Evolutionary conservation across 2,888 invertebrate species (phyloP).

Genomic region (Rotaria sp.): DNA sequence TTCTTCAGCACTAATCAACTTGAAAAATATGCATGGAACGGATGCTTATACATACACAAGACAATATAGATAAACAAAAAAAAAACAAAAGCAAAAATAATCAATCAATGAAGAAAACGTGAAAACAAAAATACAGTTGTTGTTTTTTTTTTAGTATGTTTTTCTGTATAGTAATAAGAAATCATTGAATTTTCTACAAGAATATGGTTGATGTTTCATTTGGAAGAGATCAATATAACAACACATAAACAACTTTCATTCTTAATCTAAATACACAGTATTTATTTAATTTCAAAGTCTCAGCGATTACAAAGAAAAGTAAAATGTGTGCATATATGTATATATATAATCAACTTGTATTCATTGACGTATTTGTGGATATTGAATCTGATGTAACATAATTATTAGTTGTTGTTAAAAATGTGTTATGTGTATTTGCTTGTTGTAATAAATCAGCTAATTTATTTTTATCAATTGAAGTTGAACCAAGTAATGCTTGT

Average conservation of each 20-base stretch:
- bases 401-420: not conserved
- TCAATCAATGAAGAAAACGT: not conserved
- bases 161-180: not conserved
- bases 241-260: not conserved
- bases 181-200: not conserved
- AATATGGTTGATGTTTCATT: not conserved
- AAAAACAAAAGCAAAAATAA: not conserved
- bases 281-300: not conserved
- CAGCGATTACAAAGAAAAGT: not conserved
- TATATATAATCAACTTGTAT: not conserved
- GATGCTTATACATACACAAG: not conserved
- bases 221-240: not conserved
- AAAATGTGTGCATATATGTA: not conserved
- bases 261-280: not conserved
- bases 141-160: not conserved
- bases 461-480: not conserved
- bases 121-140: not conserved
- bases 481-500: conserved; percentile 24
- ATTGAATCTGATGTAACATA: not conserved
- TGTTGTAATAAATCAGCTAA: conserved; percentile 21
- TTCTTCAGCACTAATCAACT: not conserved
- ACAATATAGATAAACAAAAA: not conserved
- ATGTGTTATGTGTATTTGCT: not conserved
- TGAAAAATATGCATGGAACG: not conserved
- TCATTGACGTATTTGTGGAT: not conserved